A percentile compares a stretch with the other conserved stretches of the same genome.
Conservation (phyloP, 2,797 vertebrate genomes). For the Otolemur crassicaudatus region DNA sequence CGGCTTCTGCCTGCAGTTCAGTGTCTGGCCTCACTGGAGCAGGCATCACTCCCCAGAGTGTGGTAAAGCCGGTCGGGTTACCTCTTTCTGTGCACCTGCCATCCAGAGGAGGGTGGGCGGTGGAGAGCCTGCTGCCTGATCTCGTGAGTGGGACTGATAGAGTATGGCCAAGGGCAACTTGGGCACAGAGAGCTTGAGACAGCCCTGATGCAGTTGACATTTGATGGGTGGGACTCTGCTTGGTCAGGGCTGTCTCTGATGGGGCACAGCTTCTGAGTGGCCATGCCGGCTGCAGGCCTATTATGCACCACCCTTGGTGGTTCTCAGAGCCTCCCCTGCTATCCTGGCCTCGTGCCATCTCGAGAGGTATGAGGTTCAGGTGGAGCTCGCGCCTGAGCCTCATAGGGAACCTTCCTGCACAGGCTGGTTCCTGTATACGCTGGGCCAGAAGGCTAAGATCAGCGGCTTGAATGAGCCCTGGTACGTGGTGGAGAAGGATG, state of each 20-base stretch:
- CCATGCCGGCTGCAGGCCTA: fast-evolving
- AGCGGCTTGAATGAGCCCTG: constrained; percentile 91
- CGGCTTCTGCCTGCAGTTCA: neutral
- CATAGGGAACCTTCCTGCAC: fast-evolving
- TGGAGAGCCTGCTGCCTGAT: neutral
- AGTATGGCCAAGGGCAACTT: too few species aligned
- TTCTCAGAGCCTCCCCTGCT: too few species aligned
- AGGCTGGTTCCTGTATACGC: constrained; percentile 97
- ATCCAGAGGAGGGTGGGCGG: neutral
- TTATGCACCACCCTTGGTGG: neutral
- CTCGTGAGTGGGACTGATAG: neutral
- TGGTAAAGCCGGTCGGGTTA: too few species aligned
- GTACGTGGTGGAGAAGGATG: constrained; percentile 98
- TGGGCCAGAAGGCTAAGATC: constrained; percentile 95
- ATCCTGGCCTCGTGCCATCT: fast-evolving
- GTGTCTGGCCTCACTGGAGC: neutral
- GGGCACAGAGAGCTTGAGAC: neutral
- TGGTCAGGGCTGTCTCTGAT: neutral
- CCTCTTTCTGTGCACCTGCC: neutral
- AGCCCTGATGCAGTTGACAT: neutral
- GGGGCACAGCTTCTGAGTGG: neutral
- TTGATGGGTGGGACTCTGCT: too few species aligned
- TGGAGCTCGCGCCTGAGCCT: fast-evolving
- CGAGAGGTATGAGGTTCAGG: fast-evolving
- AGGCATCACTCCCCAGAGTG: fast-evolving